These are phyloP conservation scores for Dendroctonus valens DNA, from an alignment of 1,140 invertebrate genomes.

Conservation along the genomic window DNA sequence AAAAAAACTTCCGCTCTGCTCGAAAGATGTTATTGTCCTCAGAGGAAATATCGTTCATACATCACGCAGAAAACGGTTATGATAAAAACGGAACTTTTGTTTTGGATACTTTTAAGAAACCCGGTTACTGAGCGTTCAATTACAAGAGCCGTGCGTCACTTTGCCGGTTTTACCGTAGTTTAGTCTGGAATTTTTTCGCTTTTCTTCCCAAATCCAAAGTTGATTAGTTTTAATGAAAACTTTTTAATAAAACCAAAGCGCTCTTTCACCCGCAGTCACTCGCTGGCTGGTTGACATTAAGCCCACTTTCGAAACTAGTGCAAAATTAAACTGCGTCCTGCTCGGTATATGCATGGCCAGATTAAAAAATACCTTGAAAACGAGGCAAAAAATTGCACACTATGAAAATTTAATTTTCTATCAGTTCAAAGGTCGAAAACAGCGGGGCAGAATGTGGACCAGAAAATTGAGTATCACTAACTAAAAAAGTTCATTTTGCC, in stretches of 20 bases:
- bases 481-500: neutral
- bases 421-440: neutral
- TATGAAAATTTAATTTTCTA: constrained; percentile 3
- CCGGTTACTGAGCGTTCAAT: no score
- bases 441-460: neutral
- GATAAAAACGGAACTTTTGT: no score
- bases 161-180: no score
- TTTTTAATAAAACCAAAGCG: constrained; percentile 2
- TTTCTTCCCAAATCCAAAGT: neutral
- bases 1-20: neutral
- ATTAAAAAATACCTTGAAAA: constrained; percentile 10
- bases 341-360: constrained; percentile 5
- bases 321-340: neutral
- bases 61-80: no score
- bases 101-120: no score
- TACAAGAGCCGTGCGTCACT: no score
- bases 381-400: constrained; percentile 3
- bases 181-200: no score
- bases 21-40: neutral
- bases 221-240: neutral
- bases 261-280: neutral
- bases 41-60: neutral
- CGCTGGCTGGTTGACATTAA: neutral
- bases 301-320: neutral
- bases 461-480: neutral